Conservation (phyloP, 1,140 invertebrate species). For the Macrobrachium nipponense region DNA sequence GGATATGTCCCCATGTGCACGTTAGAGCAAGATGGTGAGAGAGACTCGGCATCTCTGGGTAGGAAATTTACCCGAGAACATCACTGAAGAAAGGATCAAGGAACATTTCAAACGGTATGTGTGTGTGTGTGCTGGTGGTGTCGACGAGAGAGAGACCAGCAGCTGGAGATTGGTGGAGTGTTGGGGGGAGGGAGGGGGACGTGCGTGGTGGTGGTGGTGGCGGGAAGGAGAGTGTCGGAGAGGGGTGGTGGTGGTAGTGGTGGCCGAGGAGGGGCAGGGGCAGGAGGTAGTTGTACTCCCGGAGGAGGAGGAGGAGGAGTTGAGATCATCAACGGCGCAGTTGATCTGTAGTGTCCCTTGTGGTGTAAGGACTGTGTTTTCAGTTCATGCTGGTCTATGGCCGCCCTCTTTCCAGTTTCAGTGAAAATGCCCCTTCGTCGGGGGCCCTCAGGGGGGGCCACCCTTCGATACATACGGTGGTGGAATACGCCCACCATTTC, state of each 20-base stretch:
- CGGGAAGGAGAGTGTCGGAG: not conserved
- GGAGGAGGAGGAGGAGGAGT: too few relatives aligned
- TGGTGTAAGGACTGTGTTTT: too few relatives aligned
- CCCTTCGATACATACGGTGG: not conserved
- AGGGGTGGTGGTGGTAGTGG: not conserved
- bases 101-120: slow-evolving; percentile 96
- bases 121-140: slow-evolving; percentile 71
- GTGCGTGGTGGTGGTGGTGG: not conserved
- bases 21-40: slow-evolving; percentile 93
- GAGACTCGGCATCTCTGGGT: slow-evolving; percentile 99
- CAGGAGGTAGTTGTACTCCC: too few relatives aligned
- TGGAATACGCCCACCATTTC: not conserved
- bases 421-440: too few relatives aligned
- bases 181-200: slow-evolving; percentile 29
- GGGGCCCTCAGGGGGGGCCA: too few relatives aligned
- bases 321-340: not conserved
- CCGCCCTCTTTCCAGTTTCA: not conserved
- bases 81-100: slow-evolving; percentile 92
- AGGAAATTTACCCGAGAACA: slow-evolving; percentile 99
- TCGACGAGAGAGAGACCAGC: slow-evolving; percentile 73
- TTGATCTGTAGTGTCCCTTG: slow-evolving; percentile 15
- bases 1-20: slow-evolving; percentile 64
- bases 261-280: not conserved
- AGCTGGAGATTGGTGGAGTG: slow-evolving; percentile 67
- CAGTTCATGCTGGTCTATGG: not conserved